Evolutionary conservation across 2,888 invertebrate genomes (phyloP).

Genomic region (Lacanobia wlatinum): DNA sequence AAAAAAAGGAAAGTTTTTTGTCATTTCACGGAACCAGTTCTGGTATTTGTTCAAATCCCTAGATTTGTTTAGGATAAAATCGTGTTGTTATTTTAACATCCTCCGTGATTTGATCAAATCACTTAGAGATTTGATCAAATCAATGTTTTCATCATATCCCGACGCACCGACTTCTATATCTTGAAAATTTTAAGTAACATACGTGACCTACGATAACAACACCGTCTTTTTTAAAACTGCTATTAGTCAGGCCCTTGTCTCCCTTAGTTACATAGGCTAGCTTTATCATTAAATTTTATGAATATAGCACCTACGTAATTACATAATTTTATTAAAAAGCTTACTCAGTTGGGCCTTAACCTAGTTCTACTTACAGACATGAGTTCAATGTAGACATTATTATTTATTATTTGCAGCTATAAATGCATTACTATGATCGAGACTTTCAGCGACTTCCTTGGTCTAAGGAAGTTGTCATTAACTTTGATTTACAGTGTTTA

Average conservation of each 20-base stretch:
- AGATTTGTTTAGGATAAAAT: too few relatives aligned
- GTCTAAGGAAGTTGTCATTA: slow-evolving; percentile 35
- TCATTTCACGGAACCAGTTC: too few relatives aligned
- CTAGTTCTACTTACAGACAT: slow-evolving; percentile 20
- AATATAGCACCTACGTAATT: not conserved
- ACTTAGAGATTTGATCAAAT: too few relatives aligned
- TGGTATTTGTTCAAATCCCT: too few relatives aligned
- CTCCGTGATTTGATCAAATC: too few relatives aligned
- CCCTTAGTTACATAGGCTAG: not conserved
- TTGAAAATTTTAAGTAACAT: not conserved
- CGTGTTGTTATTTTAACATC: too few relatives aligned
- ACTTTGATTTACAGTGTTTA: slow-evolving; percentile 33
- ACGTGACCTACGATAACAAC: not conserved
- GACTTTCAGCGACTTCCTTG: slow-evolving; percentile 36
- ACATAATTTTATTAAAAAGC: slow-evolving; percentile 7
- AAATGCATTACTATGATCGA: too few relatives aligned
- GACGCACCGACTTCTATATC: too few relatives aligned
- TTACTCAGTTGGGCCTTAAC: slow-evolving; percentile 18
- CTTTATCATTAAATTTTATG: slow-evolving; percentile 12
- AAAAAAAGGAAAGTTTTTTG: too few relatives aligned
- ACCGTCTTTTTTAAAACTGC: not conserved
- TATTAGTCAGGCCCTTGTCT: not conserved
- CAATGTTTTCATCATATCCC: too few relatives aligned
- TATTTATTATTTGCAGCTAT: too few relatives aligned
- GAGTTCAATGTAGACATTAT: slow-evolving; percentile 5